Base-by-base conservation (phyloP, 2,888 invertebrate species). In the Amphipyra tragopoginis region DNA sequence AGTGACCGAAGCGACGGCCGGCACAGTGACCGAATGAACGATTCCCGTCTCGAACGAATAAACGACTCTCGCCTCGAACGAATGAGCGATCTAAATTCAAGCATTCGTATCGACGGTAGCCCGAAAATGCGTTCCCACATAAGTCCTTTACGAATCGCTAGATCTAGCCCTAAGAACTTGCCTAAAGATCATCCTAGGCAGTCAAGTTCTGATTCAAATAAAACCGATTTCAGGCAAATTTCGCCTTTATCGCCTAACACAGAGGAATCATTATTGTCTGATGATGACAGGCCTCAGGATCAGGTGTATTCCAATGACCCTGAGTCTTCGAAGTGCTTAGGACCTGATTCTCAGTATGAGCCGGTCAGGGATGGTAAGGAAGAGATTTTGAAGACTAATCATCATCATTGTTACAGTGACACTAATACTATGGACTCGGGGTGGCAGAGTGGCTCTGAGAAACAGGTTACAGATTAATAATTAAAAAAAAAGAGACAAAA, bases 391-490 rank as follows among this genome's bases (percentile, higher is more conserved):
- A 90, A 93, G 79, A 78, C 90, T 1, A 94, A 91, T 6, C 95
- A 95, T 21, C 95, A 95, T 59, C 95, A 96, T 64, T 96, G 96
- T 45, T 93, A 95, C 54, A 96, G 95, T 70, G 95, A 95, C 48
- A 95, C 95, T 0, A 95, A 95, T 43, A 96, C 96, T 0, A 95
- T 96, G 93, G 96, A 96, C 73, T 96, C 96, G 0, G 96, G 96
- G 0, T 96, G 97, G 96, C 96, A 96, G 69, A 96, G 96, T 75
- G 96, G 96, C 0, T 96, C 96, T 0, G 96, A 96, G 67, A 96
- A 96, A 84, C 95, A 95, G 60, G 96, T 91, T n/a, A 95, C 95
- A 42, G 95, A 95, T 39, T 72, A 74, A 43, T n/a, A n/a, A n/a
- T n/a, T n/a, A n/a, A n/a, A n/a, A n/a, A n/a, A n/a, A n/a, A n/a